phyloP scores from a whole-genome alignment of 2,888 invertebrate genomes.

The Drosophila multiciliata region DNA sequence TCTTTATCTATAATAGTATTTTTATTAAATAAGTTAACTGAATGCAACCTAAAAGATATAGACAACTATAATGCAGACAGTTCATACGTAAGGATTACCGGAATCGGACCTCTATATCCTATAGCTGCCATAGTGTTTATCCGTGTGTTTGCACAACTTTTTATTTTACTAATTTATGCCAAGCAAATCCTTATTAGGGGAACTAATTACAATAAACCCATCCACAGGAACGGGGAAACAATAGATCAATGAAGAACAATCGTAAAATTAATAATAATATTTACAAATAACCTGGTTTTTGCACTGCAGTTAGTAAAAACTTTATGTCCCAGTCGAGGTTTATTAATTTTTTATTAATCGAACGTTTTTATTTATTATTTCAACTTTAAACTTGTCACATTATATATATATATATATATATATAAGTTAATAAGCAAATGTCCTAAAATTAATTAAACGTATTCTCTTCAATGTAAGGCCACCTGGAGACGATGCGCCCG shows the following conservation, averaged over 20 bases:
- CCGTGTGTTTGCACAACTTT: not conserved
- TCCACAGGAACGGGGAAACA: too few species aligned
- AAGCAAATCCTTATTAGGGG: not conserved
- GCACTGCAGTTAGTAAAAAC: not conserved
- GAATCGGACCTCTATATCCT: not conserved
- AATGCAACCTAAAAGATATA: not conserved
- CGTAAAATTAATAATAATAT: too few species aligned
- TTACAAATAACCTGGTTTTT: too few species aligned
- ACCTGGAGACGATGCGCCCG: constrained; percentile 92
- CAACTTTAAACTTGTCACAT: too few species aligned
- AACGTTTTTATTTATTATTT: not conserved
- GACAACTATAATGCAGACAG: not conserved
- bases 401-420: not conserved
- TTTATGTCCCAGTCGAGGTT: not conserved
- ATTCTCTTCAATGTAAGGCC: constrained; percentile 78
- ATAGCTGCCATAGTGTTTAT: not conserved
- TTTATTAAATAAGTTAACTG: not conserved
- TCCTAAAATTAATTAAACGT: not conserved
- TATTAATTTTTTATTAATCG: not conserved
- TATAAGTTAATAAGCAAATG: not conserved
- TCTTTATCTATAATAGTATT: not conserved
- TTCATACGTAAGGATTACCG: not conserved
- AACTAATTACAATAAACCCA: not conserved
- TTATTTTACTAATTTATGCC: not conserved
- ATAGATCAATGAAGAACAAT: too few species aligned